phyloP scores from a whole-genome alignment of 2,113 vertebrate genomes.

The Platichthys flesus region DNA sequence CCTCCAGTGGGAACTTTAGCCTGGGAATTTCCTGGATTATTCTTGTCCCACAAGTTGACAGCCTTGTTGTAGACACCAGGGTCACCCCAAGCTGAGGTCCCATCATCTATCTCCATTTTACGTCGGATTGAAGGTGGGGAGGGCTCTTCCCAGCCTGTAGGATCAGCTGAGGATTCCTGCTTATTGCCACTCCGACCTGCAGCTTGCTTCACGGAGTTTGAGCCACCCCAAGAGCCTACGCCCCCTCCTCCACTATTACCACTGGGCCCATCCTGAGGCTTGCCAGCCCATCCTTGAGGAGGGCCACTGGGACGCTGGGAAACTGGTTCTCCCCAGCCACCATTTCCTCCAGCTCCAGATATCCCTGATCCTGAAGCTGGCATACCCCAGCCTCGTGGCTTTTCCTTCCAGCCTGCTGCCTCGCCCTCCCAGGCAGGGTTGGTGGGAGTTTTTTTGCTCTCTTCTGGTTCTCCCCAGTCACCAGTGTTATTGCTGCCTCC shows the following conservation, averaged over 20 bases:
- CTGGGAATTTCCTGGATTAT: constrained; percentile 90
- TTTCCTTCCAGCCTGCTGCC: constrained; percentile 86
- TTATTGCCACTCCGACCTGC: constrained; percentile 65
- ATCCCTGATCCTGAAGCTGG: constrained; percentile 59
- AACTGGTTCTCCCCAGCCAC: constrained; percentile 88
- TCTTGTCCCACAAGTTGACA: constrained; percentile 98
- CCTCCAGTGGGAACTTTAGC: constrained; percentile 79
- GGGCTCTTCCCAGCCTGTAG: constrained; percentile 96
- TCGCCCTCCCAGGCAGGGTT: constrained; percentile 88
- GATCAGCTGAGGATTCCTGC: constrained; percentile 86
- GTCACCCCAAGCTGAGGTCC: constrained; percentile 98
- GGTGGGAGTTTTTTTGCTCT: constrained; percentile 78
- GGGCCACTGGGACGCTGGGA: constrained; percentile 84
- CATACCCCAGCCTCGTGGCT: constrained; percentile 79
- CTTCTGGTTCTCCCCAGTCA: constrained; percentile 81
- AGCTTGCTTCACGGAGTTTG: constrained; percentile 69
- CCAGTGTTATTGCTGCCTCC: constrained; percentile 71
- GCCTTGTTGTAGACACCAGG: constrained; percentile 92
- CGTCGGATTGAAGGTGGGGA: constrained; percentile 95
- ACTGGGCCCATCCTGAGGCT: constrained; percentile 89
- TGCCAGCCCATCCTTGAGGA: constrained; percentile 88
- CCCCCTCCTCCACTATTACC: constrained; percentile 87
- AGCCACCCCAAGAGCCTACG: constrained; percentile 88
- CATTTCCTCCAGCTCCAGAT: constrained; percentile 67
- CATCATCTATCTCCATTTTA: constrained; percentile 98